A percentile compares a stretch with the other conserved stretches of the same genome.
These are phyloP conservation scores for Cynopterus sphinx DNA, from an alignment of 2,797 vertebrate genomes.

Conservation along the genomic window DNA sequence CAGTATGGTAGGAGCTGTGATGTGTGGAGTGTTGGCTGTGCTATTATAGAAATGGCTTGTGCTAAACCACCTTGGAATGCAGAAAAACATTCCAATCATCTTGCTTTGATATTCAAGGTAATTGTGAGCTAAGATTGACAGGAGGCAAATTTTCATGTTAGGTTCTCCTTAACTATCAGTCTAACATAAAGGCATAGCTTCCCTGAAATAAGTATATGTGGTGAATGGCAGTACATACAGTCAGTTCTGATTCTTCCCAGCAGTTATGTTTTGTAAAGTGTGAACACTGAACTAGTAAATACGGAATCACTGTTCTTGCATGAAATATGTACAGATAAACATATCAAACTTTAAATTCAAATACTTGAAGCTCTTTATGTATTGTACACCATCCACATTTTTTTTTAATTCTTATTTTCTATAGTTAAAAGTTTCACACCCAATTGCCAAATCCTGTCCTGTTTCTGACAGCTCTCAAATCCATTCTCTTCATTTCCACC, in stretches of 20 bases:
- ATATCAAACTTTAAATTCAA: neutral
- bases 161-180: neutral
- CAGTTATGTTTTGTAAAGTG: neutral
- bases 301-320: neutral
- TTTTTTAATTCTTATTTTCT: neutral
- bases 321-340: neutral
- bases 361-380: neutral
- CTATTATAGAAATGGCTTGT: conserved; percentile 95
- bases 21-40: conserved; percentile 95
- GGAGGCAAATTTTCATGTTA: neutral
- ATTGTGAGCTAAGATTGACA: conserved; percentile 39
- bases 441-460: neutral
- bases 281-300: neutral
- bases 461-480: neutral
- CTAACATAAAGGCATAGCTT: neutral
- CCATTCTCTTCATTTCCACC: neutral
- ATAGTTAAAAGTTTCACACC: neutral
- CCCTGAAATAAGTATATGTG: neutral
- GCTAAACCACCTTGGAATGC: conserved; percentile 95
- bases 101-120: conserved; percentile 95
- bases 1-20: conserved; percentile 95
- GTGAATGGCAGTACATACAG: neutral
- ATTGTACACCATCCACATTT: neutral
- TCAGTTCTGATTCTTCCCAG: neutral
- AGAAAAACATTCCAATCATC: conserved; percentile 94